Percentiles rank a stretch among this genome's conserved stretches.
Evolutionary conservation across 1,140 invertebrate species (phyloP).

Genomic region (Atta colombica): DNA sequence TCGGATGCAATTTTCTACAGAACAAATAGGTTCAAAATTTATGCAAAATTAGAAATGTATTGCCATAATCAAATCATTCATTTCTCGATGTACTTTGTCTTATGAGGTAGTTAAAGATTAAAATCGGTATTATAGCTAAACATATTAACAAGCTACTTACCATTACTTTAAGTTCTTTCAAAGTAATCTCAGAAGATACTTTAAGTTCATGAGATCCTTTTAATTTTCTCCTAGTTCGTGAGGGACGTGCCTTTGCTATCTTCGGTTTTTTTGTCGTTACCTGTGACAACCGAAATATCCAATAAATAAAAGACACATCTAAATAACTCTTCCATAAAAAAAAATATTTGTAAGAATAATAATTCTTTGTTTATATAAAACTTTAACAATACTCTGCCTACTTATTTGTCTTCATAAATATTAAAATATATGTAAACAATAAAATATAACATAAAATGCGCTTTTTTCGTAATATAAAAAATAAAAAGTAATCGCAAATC

Average conservation of each 20-base stretch:
- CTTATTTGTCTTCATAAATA: neutral
- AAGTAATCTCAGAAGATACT: conserved; percentile 83
- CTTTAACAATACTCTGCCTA: neutral
- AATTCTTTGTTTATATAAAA: neutral
- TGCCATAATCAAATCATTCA: neutral
- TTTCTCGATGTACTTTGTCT: neutral
- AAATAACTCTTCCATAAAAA: neutral
- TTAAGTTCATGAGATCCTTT: conserved; percentile 84
- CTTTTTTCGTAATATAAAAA: conserved; percentile 1
- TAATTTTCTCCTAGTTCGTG: conserved; percentile 82
- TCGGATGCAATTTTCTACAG: neutral
- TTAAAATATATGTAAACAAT: neutral
- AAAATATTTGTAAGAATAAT: neutral
- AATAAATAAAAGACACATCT: neutral
- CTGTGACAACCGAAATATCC: conserved; percentile 68
- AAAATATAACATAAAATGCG: neutral
- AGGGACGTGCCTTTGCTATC: conserved; percentile 77
- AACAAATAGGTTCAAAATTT: neutral
- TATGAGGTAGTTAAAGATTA: neutral
- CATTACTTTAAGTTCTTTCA: conserved; percentile 85
- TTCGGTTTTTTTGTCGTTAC: conserved; percentile 78
- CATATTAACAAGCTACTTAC: conserved; percentile 72
- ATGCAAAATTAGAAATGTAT: neutral
- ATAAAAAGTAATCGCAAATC: neutral
- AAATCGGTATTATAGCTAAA: neutral